Evolutionary conservation across 2,113 vertebrate species (phyloP).

Genomic region (Tetraodon nigroviridis): DNA sequence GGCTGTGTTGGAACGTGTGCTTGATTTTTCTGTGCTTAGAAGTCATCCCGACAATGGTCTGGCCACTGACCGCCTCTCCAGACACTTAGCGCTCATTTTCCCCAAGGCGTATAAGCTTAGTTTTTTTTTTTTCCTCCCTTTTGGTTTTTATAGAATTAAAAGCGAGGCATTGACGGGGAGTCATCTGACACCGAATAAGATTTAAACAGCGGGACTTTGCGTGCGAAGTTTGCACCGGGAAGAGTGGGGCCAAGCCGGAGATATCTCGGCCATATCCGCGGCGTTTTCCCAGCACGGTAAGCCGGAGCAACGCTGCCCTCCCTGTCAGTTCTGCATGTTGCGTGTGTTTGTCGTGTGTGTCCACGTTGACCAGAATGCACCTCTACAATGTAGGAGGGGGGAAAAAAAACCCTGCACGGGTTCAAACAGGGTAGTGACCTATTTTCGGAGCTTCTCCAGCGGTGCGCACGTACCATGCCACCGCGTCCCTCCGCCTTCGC

Average conservation of each 20-base stretch:
- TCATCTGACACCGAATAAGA: conserved; percentile 41
- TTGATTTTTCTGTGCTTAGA: conserved; percentile 39
- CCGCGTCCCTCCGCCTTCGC: conserved; percentile 18
- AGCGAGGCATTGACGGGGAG: conserved; percentile 38
- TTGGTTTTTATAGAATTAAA: conserved; percentile 23
- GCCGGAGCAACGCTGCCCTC: conserved; percentile 20
- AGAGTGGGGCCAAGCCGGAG: conserved; percentile 47
- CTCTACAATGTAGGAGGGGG: not conserved
- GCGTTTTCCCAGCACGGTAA: conserved; percentile 69
- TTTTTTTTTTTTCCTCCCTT: too few relatives aligned
- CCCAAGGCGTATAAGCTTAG: conserved; percentile 32
- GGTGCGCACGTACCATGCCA: conserved; percentile 32
- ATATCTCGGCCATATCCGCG: conserved; percentile 53
- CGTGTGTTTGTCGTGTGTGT: conserved; percentile 21
- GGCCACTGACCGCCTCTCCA: conserved; percentile 55
- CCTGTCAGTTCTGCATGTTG: conserved; percentile 20
- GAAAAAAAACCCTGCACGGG: conserved; percentile 18
- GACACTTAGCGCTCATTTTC: conserved; percentile 44
- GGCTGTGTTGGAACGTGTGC: conserved; percentile 28
- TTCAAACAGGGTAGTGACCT: conserved; percentile 65
- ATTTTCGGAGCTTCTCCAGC: conserved; percentile 52
- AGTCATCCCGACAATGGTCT: conserved; percentile 66
- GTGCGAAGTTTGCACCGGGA: conserved; percentile 67
- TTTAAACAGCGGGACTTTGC: conserved; percentile 44
- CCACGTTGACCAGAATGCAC: conserved; percentile 13